A percentile compares a stretch with the other conserved stretches of the same genome.
Conservation (phyloP, 2,113 vertebrate species). For the Sprattus sprattus region DNA sequence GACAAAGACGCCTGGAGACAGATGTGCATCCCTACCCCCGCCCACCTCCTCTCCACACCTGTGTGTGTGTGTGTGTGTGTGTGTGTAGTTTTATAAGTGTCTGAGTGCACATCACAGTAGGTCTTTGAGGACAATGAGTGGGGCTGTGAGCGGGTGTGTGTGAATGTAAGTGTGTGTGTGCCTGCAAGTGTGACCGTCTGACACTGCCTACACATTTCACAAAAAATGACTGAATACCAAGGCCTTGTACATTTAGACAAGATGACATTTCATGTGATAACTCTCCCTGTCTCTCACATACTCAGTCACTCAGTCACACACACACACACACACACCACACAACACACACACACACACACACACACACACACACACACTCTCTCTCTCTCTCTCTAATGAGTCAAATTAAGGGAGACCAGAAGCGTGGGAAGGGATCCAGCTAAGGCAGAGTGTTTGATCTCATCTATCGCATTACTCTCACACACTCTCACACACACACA, state of each 20-base stretch:
- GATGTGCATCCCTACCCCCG: too few relatives aligned
- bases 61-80: not conserved
- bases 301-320: not conserved
- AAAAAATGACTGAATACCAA: not conserved
- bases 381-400: too few relatives aligned
- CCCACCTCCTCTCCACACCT: not conserved
- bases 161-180: slow-evolving; percentile 16
- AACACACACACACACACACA: not conserved
- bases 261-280: not conserved
- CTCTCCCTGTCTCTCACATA: not conserved
- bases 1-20: too few relatives aligned
- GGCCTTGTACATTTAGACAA: not conserved
- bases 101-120: not conserved
- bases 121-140: not conserved
- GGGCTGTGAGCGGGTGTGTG: not conserved
- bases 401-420: too few relatives aligned
- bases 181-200: not conserved
- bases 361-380: not conserved
- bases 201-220: not conserved
- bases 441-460: too few relatives aligned
- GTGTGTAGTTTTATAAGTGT: not conserved
- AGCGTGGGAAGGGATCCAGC: too few relatives aligned
- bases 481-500: not conserved
- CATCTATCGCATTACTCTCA: not conserved
- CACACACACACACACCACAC: not conserved